A percentile compares a stretch with the other conserved stretches of the same genome.
Conservation (phyloP, 1,140 invertebrate genomes). For the Lordiphosa clarofinis region DNA sequence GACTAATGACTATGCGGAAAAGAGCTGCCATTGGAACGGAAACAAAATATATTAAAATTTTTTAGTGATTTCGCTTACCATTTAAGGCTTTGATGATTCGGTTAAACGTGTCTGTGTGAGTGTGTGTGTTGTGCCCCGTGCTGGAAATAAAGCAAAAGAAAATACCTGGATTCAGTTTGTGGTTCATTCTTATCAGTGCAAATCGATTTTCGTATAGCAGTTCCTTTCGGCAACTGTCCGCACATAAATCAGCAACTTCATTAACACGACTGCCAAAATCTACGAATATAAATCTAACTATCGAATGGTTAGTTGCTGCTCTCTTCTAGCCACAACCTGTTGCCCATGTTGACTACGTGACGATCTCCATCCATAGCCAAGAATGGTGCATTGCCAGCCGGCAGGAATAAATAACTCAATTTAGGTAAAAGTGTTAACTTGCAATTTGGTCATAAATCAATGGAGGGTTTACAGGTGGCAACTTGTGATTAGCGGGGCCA, state of each 20-base stretch:
- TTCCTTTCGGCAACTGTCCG: conserved; percentile 21
- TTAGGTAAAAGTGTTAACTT: conserved; percentile 71
- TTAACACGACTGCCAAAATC: conserved; percentile 70
- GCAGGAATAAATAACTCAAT: conserved; percentile 67
- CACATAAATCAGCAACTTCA: conserved; percentile 70
- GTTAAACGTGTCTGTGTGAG: too few relatives aligned
- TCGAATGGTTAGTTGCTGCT: background rate
- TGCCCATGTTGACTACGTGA: conserved; percentile 39
- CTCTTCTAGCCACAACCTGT: conserved; percentile 5
- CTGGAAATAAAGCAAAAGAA: too few relatives aligned
- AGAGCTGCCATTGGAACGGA: too few relatives aligned
- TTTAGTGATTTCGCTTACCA: too few relatives aligned
- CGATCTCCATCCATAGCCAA: conserved; percentile 18
- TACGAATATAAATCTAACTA: conserved; percentile 61
- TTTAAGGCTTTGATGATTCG: too few relatives aligned
- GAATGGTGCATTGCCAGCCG: conserved; percentile 24
- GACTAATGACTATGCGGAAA: too few relatives aligned
- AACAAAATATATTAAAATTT: too few relatives aligned
- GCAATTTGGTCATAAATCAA: conserved; percentile 70
- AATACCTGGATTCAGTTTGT: too few relatives aligned
- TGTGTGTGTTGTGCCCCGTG: too few relatives aligned
- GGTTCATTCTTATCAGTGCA: conserved; percentile 5
- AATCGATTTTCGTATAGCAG: conserved; percentile 43
- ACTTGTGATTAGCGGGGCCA: conserved; percentile 59
- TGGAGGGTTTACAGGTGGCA: conserved; percentile 35